Percentiles rank a stretch among this genome's conserved stretches.
These are phyloP conservation scores for Paradisaea rubra DNA, from an alignment of 2,113 vertebrate species.

Conservation along the genomic window DNA sequence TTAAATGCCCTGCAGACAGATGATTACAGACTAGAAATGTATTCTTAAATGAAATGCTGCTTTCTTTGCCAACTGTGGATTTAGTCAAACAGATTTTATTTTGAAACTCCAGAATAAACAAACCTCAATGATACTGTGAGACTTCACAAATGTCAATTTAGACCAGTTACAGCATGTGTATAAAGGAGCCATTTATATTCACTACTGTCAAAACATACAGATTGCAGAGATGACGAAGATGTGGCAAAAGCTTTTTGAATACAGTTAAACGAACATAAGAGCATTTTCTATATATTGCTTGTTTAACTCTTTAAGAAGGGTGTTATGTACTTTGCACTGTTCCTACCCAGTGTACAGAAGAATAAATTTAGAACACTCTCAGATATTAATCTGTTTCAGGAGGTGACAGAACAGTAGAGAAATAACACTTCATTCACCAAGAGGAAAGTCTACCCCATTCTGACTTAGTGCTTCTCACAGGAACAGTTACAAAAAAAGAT, in stretches of 20 bases:
- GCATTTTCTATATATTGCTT: background rate
- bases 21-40: constrained; percentile 32
- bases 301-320: background rate
- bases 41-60: constrained; percentile 20
- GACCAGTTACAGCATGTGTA: background rate
- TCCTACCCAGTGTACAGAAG: background rate
- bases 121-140: constrained; percentile 39
- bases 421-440: background rate
- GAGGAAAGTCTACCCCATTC: background rate
- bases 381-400: background rate
- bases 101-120: constrained; percentile 66
- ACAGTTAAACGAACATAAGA: background rate
- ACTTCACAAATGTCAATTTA: constrained; percentile 30
- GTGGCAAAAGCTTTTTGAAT: background rate
- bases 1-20: constrained; percentile 2
- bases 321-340: background rate
- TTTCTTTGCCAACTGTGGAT: constrained; percentile 42
- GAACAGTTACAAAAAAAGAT: background rate
- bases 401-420: background rate
- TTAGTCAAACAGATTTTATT: constrained; percentile 5
- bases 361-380: background rate
- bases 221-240: background rate
- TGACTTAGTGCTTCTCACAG: background rate
- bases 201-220: background rate
- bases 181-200: background rate